Evolutionary conservation across 2,888 invertebrate genomes (phyloP), one percentile per base, ranked within the genome.

Genomic region (Capitulum mitella): DNA sequence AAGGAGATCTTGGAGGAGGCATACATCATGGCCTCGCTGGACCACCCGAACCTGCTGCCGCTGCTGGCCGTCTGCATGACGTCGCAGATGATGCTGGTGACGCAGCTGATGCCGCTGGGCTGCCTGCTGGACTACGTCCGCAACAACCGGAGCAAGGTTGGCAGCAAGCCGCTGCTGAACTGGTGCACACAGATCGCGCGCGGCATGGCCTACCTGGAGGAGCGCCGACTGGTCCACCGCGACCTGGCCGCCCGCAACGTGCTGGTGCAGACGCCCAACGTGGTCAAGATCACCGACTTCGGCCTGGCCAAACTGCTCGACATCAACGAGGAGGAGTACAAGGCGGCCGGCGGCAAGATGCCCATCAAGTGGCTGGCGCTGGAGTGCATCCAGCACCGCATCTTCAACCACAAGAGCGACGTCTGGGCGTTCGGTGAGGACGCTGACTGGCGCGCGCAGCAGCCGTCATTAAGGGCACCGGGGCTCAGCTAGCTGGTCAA

Each of bases 351-450:
- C 12, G 97, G 97, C 16, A 97, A 97, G 87, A 97, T 98, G 95
- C 98, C 98, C 0, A 97, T 98, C 82, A 98, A 98, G 86, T 99
- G 99, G 99, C 87, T 99, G 81, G 99, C 99, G 0, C 87, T 98
- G 43, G 99, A 99, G 86, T 98, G 98, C 85, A 97, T 98, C 81
- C 93, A 95, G 83, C 95, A 97, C 85, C 89, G 97, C 79, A 93
- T 97, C 81, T 99, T 98, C 86, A 98, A 97, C 0, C 97, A 98
- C 85, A 98, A 98, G 85, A 96, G 95, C 82, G 98, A 98, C 85
- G 97, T 98, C 1, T 98, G 98, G 98, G 97, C 98, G 3, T 99
- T 97, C 84, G 99, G 97, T 83, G 84, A 85, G 85, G n/a, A 78
- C 77, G 75, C 12, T 5, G 12, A 43, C 6, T 12, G 43, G 43